Conservation (phyloP, 2,888 invertebrate genomes). For the Volucella inanis region DNA sequence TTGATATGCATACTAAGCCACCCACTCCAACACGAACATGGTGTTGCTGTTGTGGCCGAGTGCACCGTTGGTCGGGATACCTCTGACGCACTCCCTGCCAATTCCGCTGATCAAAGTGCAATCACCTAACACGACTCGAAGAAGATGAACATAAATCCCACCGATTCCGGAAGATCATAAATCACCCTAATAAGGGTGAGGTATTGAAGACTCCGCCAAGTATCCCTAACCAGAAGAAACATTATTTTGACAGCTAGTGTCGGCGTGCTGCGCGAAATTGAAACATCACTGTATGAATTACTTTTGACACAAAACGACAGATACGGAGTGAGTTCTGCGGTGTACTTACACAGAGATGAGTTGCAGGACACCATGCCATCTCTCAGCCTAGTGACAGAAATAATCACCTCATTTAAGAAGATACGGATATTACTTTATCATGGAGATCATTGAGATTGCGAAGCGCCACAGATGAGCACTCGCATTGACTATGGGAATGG, state of each 20-base stretch:
- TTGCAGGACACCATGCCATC: slow-evolving; percentile 25
- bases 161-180: slow-evolving; percentile 71
- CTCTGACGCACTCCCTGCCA: slow-evolving; percentile 62
- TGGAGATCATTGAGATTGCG: slow-evolving; percentile 65
- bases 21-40: slow-evolving; percentile 70
- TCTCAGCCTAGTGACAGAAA: slow-evolving; percentile 58
- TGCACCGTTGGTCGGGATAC: slow-evolving; percentile 54
- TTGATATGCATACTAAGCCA: slow-evolving; percentile 72
- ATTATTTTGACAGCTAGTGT: slow-evolving; percentile 72
- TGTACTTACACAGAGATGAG: slow-evolving; percentile 35
- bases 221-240: slow-evolving; percentile 36
- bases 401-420: slow-evolving; percentile 71
- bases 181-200: slow-evolving; percentile 59
- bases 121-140: slow-evolving; percentile 46
- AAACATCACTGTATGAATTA: slow-evolving; percentile 65
- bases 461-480: slow-evolving; percentile 60
- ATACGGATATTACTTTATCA: slow-evolving; percentile 61
- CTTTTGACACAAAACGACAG: slow-evolving; percentile 51
- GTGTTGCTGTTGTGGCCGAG: slow-evolving; percentile 65
- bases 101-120: slow-evolving; percentile 68
- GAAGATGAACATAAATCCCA: slow-evolving; percentile 57
- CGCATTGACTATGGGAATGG: neutral
- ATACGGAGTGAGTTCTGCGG: slow-evolving; percentile 27
- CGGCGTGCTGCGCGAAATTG: slow-evolving; percentile 57
- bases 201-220: slow-evolving; percentile 1